Evolutionary conservation across 2,888 invertebrate species (phyloP), one percentile per base, ranked within the genome.

Genomic region (Cremastinae sp.): DNA sequence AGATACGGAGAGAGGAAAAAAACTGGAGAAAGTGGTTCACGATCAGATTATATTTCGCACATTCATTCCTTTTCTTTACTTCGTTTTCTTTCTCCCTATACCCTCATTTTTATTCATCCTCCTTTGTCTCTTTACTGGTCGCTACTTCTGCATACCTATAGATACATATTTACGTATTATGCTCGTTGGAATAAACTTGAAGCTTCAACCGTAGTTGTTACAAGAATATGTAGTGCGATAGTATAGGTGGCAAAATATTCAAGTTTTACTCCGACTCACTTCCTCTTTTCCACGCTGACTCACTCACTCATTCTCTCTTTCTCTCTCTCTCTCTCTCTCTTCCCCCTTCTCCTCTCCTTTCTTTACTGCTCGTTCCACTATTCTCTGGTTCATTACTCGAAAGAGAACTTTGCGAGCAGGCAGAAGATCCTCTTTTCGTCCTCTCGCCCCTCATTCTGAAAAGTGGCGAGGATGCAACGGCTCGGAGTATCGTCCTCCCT

Each of bases 11-110:
- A n/a, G 55, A 66, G 55, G 56, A 9, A 55, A 35, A 14, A 55
- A 10, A 14, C 28, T 28, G 35, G 47, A 37, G 39, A 14, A 8
- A 62, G 22, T 43, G 3, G 9, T 22, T 59, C 49, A 75, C 39
- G 61, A 68, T 72, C 66, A 56, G 71, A 61, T 37, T n/a, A n/a
- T n/a, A n/a, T n/a, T n/a, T 59, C 56, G 43, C 66, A 62, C 51
- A 20, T 65, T 9, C 20, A 4, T 16, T 37, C 22, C 18, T 20
- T 56, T 20, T 59, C 18, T 37, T 18, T 41, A 12, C 39, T n/a
- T 22, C 37, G 39, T 51, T 41, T 12, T 41, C 28, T 28, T 41
- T 62, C 70, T 56, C 47, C 9, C n/a, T 8, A 45, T 10, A 41
- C 45, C 9, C 22, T 43, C 22, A 14, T 16, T 28, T 9, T 47